Base-by-base conservation (phyloP, 2,113 vertebrate species). In the Cisticola juncidis region DNA sequence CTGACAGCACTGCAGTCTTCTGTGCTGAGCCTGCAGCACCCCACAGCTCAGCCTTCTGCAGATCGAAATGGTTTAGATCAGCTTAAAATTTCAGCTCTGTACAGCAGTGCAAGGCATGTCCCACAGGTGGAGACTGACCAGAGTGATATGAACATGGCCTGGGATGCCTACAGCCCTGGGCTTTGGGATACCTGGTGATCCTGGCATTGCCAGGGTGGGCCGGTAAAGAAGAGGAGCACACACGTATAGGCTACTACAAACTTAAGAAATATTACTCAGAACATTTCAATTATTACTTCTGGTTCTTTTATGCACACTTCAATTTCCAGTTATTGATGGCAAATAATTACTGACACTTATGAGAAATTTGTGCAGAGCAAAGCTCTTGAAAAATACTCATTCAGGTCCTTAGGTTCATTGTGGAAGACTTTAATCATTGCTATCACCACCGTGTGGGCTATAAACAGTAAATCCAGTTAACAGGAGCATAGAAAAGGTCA, bases 401-500 rank as follows among this genome's bases (percentile, higher is more conserved):
- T 89, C 28, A 3, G 5, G 70, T 76, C 35, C 14, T 56, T 64
- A 60, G 22, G 50, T 93, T 81, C 31, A 12, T 19, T 60, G 36
- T 72, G 31, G 31, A 72, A 58, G 25, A 66, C 38, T 76, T 74
- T 36, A 89, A 36, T 81, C 21, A 64, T 53, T 51, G 15, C 14
- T 83, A 20, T 76, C n/a, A 76, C 22, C 12, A 28, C n/a, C 0
- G 0, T 50, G 62, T 65, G n/a, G 22, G 14, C 50, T 76, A 73
- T 72, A 65, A 82, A 85, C 29, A 70, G 36, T 65, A 94, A 95
- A 83, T 86, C 60, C 33, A 40, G 24, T 66, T 86, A 90, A 81
- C 12, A 65, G n/a, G 18, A 53, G 3, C 2, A 7, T 64, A 77
- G 62, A 51, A 82, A 31, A 92, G 26, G 44, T 72, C 79, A 93